phyloP scores from a whole-genome alignment of 35 echinoderm and acorn worm genomes.

The Apostichopus japonicus region DNA sequence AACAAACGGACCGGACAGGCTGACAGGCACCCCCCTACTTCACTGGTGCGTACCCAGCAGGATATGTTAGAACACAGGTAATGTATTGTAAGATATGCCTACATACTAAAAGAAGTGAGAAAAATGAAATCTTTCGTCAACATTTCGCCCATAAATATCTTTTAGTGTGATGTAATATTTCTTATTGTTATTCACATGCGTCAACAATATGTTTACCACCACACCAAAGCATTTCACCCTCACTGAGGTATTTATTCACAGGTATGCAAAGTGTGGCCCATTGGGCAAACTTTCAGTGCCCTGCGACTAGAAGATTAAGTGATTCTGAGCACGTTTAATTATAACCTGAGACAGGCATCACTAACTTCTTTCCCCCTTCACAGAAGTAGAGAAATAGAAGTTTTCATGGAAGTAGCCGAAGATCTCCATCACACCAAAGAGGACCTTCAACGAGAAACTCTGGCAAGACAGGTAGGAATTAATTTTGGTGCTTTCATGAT shows the following conservation, averaged over 20 bases:
- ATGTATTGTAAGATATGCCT: too few species aligned
- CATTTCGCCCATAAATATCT: too few species aligned
- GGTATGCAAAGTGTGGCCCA: not conserved
- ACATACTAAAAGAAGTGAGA: too few species aligned
- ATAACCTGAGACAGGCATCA: not conserved
- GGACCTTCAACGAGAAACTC: slow-evolving; percentile 73
- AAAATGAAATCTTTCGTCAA: too few species aligned
- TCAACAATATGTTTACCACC: too few species aligned
- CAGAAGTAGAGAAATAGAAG: slow-evolving; percentile 72
- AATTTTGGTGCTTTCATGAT: too few species aligned
- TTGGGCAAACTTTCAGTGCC: not conserved
- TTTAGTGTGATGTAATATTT: too few species aligned
- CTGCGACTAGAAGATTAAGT: not conserved
- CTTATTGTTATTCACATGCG: too few species aligned
- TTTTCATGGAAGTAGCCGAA: slow-evolving; percentile 63
- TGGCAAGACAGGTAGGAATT: not conserved
- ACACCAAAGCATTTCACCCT: not conserved
- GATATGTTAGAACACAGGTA: slow-evolving; percentile 69
- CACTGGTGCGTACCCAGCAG: slow-evolving; percentile 69
- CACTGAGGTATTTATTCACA: not conserved
- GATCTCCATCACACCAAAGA: slow-evolving; percentile 70
- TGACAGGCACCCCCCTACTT: slow-evolving; percentile 68
- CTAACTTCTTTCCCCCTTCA: not conserved
- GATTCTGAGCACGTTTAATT: not conserved
- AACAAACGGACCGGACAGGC: slow-evolving; percentile 82